phyloP scores from a whole-genome alignment of 64 coral and sea anemone species.

The Porites australiensis region DNA sequence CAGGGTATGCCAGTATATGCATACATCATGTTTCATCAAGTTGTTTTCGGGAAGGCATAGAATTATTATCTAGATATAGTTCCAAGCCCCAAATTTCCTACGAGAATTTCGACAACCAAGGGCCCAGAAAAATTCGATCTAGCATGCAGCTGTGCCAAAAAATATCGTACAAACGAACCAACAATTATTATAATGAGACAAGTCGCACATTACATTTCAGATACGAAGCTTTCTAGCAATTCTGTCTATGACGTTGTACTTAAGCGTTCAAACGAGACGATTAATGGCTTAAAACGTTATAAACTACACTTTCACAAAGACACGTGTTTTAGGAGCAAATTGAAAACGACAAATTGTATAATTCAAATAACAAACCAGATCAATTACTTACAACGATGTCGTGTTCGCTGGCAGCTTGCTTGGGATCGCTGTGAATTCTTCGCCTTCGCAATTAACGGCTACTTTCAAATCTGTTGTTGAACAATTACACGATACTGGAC shows the following conservation, averaged over 20 bases:
- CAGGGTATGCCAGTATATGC: too few relatives aligned
- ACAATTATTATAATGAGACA: too few relatives aligned
- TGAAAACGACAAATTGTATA: not conserved
- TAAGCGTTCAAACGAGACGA: not conserved
- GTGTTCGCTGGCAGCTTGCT: conserved; percentile 28
- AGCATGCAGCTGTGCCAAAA: too few relatives aligned
- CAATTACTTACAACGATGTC: not conserved
- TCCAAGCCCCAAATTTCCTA: too few relatives aligned
- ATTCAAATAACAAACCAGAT: not conserved
- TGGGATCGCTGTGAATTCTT: not conserved
- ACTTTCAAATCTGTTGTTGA: not conserved
- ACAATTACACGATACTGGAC: conserved; percentile 29
- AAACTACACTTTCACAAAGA: not conserved
- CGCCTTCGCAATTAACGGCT: not conserved
- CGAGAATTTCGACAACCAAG: too few relatives aligned
- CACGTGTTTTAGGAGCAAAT: conserved; percentile 14
- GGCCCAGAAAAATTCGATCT: too few relatives aligned
- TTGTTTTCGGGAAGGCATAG: too few relatives aligned
- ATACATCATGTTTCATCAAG: too few relatives aligned
- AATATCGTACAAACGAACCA: too few relatives aligned
- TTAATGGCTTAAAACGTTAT: not conserved
- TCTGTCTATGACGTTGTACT: too few relatives aligned
- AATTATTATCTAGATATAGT: too few relatives aligned
- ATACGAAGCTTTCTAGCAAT: not conserved
- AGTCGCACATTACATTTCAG: not conserved